Evolutionary conservation across 2,113 vertebrate genomes (phyloP), one percentile per base, ranked within the genome.

Genomic region (Nothoprocta perdicaria): DNA sequence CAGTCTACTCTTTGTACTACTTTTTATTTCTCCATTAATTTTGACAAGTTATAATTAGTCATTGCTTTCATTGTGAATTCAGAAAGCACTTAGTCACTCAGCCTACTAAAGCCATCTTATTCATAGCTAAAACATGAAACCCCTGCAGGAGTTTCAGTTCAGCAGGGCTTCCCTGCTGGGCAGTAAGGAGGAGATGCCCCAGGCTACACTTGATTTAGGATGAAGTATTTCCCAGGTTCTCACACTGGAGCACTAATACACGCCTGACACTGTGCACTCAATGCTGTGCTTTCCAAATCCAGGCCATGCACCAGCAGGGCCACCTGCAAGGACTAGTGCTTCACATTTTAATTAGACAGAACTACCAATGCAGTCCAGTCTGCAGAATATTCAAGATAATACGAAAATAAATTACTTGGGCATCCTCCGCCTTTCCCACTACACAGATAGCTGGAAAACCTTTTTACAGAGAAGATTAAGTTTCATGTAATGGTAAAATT

Each of bases 401-500:
- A 89, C 8, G 14, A 40, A 40, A 75, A 35, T 18, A 68, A 67
- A 10, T 38, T 33, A 12, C 6, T 78, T 1, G 48, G 48, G 48
- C 48, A 48, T 48, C 48, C 48, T 48, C 21, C 21, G 10, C 21
- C 48, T 48, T 23, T 48, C 21, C 45, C 41, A 65, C 27, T 17
- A 82, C 29, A 50, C 5, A 9, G 9, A 57, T 17, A 88, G 27
- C 33, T 75, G 29, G 19, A 95, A 96, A 93, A 24, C 72, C 35
- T 74, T 33, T 90, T 93, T 61, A 77, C 85, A 69, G 91, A 93
- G 29, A 15, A 16, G 68, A 96, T 73, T 84, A 53, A 83, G 67
- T 61, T 81, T 79, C 27, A 94, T 94, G 94, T 92, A 53, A 88
- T 69, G 78, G 84, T 45, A 53, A 93, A 95, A 89, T 86, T 91